Percentiles rank a stretch among this genome's conserved stretches.
phyloP scores from a whole-genome alignment of 2,888 invertebrate species.

The Ichneumon xanthorius region DNA sequence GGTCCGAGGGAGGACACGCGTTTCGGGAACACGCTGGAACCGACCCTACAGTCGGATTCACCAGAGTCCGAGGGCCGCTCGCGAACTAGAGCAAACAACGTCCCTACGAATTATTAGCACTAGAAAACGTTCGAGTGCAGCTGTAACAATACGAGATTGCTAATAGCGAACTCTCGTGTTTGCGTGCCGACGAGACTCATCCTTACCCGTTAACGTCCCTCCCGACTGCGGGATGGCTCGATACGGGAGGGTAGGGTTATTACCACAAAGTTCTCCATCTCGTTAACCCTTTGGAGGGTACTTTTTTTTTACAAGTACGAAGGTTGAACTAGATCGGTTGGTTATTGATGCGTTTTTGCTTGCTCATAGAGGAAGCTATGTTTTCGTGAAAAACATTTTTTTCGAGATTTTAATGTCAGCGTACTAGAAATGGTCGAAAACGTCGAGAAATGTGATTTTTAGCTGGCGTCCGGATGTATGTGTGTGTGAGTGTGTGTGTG shows the following conservation, averaged over 20 bases:
- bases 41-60: conserved; percentile 21
- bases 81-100: conserved; percentile 22
- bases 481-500: too few relatives aligned
- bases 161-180: conserved; percentile 43
- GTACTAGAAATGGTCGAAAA: too few relatives aligned
- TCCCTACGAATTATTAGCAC: conserved; percentile 41
- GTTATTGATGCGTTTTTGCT: too few relatives aligned
- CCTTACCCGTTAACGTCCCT: not conserved
- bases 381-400: too few relatives aligned
- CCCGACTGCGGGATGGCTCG: not conserved
- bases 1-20: conserved; percentile 17
- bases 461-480: too few relatives aligned
- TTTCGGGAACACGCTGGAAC: not conserved
- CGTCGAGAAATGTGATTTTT: too few relatives aligned
- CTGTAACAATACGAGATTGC: conserved; percentile 55
- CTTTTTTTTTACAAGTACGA: too few relatives aligned
- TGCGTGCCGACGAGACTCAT: conserved; percentile 29
- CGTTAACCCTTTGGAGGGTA: too few relatives aligned
- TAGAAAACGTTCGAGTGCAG: conserved; percentile 7
- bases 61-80: conserved; percentile 4
- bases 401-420: too few relatives aligned
- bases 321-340: too few relatives aligned
- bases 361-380: too few relatives aligned
- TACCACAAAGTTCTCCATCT: conserved; percentile 16
- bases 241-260: conserved; percentile 45